Evolutionary conservation across 1,140 invertebrate species (phyloP), one percentile per base, ranked within the genome.

Genomic region (Hylaeus volcanicus): DNA sequence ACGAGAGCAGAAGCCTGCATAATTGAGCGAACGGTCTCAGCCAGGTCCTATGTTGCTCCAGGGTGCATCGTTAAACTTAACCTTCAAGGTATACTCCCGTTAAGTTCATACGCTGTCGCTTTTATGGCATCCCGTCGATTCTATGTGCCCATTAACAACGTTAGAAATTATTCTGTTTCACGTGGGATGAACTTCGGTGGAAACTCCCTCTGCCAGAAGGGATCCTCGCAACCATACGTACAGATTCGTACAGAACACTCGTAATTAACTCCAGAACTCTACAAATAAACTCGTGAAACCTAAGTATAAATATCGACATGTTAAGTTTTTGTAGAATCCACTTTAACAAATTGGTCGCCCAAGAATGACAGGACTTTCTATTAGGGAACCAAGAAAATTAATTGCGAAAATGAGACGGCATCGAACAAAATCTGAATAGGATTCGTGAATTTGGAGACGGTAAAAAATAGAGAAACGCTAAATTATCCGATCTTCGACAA

Each of bases 1-100:
- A 3, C 26, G 48, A 39, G 37, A 55, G 55, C 12, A 56, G 51
- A 56, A 64, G n/a, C 51, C 14, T 65, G 77, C 77, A 79, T 79
- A 74, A 79, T 79, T 74, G 43, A 79, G 41, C 1, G 9, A 73
- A 79, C 6, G 26, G 51, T 9, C 1, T 1, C 45, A 3, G n/a
- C 15, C 5, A 51, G 8, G 63, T 51, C 39, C 60, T 51, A 41
- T 26, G 58, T 51, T 60, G 43, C 53, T 79, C 39, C 9, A 12
- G 9, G 1, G 53, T 8, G 26, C 6, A n/a, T 64, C 48, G 39
- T 58, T 75, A 75, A 75, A 65, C 11, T 66, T 58, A 53, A 66
- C 63, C 39, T 58, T 37, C 53, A 12, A 14, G 41, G 56, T 14
- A 9, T 26, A 53, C 58, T 14, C 14, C 70, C 55, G 60, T 70